phyloP scores from a whole-genome alignment of 2,113 vertebrate species.

The Pituophis catenifer region DNA sequence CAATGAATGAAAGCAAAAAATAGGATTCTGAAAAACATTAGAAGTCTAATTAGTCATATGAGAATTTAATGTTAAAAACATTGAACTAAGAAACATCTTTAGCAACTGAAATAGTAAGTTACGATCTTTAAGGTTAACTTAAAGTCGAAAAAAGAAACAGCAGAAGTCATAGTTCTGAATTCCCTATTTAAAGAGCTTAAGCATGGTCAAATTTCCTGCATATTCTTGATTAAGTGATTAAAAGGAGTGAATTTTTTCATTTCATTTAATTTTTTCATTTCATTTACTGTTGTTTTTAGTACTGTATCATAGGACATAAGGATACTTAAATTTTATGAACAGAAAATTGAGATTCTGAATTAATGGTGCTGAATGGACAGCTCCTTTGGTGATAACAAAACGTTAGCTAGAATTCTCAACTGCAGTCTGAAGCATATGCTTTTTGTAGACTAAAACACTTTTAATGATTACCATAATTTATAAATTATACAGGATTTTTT shows the following conservation, averaged over 20 bases:
- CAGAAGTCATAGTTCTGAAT: not conserved
- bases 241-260: not conserved
- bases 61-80: not conserved
- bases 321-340: not conserved
- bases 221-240: not conserved
- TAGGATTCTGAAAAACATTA: not conserved
- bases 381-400: slow-evolving; percentile 29
- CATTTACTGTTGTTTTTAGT: not conserved
- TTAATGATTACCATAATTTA: not conserved
- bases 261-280: not conserved
- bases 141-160: not conserved
- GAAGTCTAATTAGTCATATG: not conserved
- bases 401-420: not conserved
- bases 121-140: not conserved
- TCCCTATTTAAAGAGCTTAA: not conserved
- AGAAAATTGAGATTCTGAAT: not conserved
- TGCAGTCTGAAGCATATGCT: not conserved
- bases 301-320: not conserved
- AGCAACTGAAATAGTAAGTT: fast-evolving
- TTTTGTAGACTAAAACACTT: not conserved
- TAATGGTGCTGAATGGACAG: slow-evolving; percentile 66
- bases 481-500: not conserved
- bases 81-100: not conserved
- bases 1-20: not conserved
- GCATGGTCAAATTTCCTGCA: not conserved